Evolutionary conservation across 2,888 invertebrate genomes (phyloP), one percentile per base, ranked within the genome.

Genomic region (Poecilobothrus nobilitatus): DNA sequence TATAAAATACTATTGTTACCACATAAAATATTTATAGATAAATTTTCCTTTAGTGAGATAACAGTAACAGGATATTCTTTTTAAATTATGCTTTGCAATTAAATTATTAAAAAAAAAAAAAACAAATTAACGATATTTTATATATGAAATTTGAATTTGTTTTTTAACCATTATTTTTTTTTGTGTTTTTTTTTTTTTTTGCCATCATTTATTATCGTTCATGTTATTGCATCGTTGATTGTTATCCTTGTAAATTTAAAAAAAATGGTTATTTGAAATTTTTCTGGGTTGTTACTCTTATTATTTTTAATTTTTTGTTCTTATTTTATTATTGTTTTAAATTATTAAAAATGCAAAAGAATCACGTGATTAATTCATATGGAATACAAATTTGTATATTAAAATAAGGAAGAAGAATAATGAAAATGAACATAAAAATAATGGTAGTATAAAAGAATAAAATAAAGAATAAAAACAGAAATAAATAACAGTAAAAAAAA

Each of bases 91-190:
- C 18, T 53, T 12, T 53, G 53, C 15, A 18, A 53, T 53, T 53
- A 53, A 53, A 53, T 53, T 53, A 53, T 53, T 53, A 53, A 53
- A 53, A 53, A n/a, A n/a, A n/a, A n/a, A n/a, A n/a, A n/a, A n/a
- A n/a, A n/a, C n/a, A n/a, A 18, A 53, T 53, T 53, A 53, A 53
- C 18, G 53, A n/a, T n/a, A 3, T 53, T 18, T 18, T 12, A 6
- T 18, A 6, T 18, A 15, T 53, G 18, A 2, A 3, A 18, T 53
- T 53, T 18, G 9, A 18, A 53, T 53, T 53, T 53, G 7, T 53
- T 41, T 12, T 41, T 41, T 6, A 2, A 6, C 41, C 7, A 41
- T 41, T 27, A 27, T 27, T 27, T 4, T 27, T 27, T 27, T 27
- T 27, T 27, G 41, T 12, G 7, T 41, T 41, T 41, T 53, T 53